Base-by-base conservation (phyloP, 2,113 vertebrate genomes). In the Willisornis vidua region DNA sequence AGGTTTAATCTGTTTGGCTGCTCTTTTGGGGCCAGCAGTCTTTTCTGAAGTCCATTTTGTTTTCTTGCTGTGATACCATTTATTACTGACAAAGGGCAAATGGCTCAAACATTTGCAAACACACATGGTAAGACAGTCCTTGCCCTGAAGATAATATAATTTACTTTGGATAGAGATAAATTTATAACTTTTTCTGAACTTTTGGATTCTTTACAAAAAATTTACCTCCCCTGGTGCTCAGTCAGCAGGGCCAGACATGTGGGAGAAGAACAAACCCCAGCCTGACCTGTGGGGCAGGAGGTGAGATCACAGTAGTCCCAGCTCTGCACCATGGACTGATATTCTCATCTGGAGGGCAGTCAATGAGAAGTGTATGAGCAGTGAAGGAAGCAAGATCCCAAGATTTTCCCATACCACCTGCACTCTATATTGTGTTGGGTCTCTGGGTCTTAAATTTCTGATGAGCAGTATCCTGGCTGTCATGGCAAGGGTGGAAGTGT, bases 11-110 rank as follows among this genome's bases (percentile, higher is more conserved):
- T 75, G 58, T 33, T 31, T 61, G 55, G 59, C 15, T 85, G 58
- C 35, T 75, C 45, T 80, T 94, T 93, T 84, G 41, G 55, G 46
- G 51, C 31, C 18, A 1, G 29, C 1, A 6, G 43, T 33, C 37
- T 89, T 65, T 82, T 78, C 62, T 79, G 49, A 87, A 93, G 78
- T 83, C 63, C 41, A 14, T 52, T 71, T 76, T 87, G 71, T 62
- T 91, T 94, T 81, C 78, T 87, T 51, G 48, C 14, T 67, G 24
- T 1, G 2, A 59, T 91, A 75, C 54, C 49, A 25, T 12, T 71
- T 85, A 46, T 65, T 55, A 61, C 58, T 76, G 54, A 74, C 88
- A 90, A 77, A 77, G 33, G 48, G 43, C 8, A 4, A 76, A 55
- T 20, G 29, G 45, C 68, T 86, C 75, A 71, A 87, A 77, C 19